Percentiles rank a stretch among this genome's conserved stretches.
Evolutionary conservation across 64 coral and sea anemone genomes (phyloP).

Genomic region (Stichodactyla mertensii): DNA sequence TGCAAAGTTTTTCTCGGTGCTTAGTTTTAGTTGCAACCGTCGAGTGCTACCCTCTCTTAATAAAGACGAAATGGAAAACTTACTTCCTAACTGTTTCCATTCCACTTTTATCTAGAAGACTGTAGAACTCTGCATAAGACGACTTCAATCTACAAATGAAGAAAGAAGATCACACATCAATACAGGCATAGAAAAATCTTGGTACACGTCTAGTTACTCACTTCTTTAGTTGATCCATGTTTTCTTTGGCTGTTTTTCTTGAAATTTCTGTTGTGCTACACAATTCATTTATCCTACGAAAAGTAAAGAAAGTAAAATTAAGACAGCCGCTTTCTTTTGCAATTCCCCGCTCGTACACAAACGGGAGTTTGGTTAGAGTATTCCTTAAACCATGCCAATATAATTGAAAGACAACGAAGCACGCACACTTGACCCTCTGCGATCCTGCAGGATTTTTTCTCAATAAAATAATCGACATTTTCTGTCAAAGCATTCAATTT

Average conservation of each 20-base stretch:
- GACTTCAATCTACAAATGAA: background rate
- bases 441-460: too few relatives aligned
- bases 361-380: too few relatives aligned
- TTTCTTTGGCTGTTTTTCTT: background rate
- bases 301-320: background rate
- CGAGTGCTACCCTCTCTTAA: too few relatives aligned
- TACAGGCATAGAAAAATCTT: background rate
- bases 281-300: background rate
- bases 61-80: background rate
- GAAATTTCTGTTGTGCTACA: background rate
- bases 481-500: too few relatives aligned
- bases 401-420: too few relatives aligned
- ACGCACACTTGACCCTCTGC: too few relatives aligned
- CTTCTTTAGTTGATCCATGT: background rate
- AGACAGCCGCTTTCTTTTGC: background rate
- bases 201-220: background rate
- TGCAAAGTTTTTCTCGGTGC: too few relatives aligned
- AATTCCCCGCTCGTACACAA: too few relatives aligned
- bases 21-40: too few relatives aligned
- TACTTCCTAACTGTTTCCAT: background rate
- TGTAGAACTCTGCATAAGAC: background rate
- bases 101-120: background rate
- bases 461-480: too few relatives aligned
- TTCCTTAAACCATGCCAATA: too few relatives aligned
- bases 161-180: background rate